Conservation (phyloP, 2,888 invertebrate genomes). For the Drosophila borealis region DNA sequence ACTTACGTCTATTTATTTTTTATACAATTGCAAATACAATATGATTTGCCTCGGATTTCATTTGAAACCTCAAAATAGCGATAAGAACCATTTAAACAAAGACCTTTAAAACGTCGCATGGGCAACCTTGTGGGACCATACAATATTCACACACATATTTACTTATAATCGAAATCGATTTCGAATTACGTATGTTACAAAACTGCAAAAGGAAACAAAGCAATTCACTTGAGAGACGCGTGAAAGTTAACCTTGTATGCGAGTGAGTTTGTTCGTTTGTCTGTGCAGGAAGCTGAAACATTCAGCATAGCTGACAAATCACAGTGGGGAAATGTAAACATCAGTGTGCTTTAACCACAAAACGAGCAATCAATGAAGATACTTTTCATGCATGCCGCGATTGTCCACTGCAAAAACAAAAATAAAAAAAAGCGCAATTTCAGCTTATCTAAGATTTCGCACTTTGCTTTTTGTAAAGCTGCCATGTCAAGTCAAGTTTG, state of each 20-base stretch:
- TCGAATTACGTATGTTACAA: slow-evolving; percentile 58
- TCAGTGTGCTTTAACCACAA: slow-evolving; percentile 35
- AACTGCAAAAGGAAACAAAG: slow-evolving; percentile 62
- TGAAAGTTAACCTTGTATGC: slow-evolving; percentile 65
- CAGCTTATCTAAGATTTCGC: slow-evolving; percentile 68
- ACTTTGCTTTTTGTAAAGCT: slow-evolving; percentile 35
- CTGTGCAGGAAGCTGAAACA: slow-evolving; percentile 53
- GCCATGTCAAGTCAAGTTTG: slow-evolving; percentile 56
- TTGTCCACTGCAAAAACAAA: slow-evolving; percentile 16
- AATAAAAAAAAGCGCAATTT: slow-evolving; percentile 41
- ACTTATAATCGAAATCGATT: slow-evolving; percentile 50
- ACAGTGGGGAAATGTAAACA: slow-evolving; percentile 59
- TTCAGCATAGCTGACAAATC: slow-evolving; percentile 33
- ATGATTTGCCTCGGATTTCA: slow-evolving; percentile 9
- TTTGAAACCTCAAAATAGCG: slow-evolving; percentile 31
- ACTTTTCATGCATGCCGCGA: slow-evolving; percentile 56
- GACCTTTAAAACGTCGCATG: slow-evolving; percentile 17
- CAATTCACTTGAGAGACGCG: slow-evolving; percentile 49
- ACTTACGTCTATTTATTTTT: slow-evolving; percentile 14
- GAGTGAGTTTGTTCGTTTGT: slow-evolving; percentile 9
- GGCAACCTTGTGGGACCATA: slow-evolving; percentile 54
- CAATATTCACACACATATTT: slow-evolving; percentile 33
- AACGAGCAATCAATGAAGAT: slow-evolving; percentile 51
- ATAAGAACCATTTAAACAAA: slow-evolving; percentile 54
- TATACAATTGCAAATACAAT: slow-evolving; percentile 8